Conservation (phyloP, 1,140 invertebrate species). For the Heliconius nattereri region DNA sequence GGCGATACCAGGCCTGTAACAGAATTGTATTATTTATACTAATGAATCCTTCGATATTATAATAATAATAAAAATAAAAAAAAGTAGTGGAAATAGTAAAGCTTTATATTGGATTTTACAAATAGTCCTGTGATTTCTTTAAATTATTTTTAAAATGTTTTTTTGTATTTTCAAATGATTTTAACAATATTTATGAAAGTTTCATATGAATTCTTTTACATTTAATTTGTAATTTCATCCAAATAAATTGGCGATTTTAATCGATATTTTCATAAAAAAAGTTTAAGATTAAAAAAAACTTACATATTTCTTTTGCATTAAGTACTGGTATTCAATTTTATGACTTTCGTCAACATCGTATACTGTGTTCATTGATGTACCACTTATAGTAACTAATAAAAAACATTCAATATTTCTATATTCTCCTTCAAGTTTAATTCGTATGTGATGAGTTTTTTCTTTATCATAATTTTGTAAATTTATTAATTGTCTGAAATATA, state of each 20-base stretch:
- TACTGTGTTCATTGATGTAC: constrained; percentile 92
- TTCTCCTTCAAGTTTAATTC: constrained; percentile 51
- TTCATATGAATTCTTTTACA: not conserved
- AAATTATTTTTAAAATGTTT: no score
- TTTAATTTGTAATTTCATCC: not conserved
- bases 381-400: constrained; percentile 95
- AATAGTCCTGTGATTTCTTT: no score
- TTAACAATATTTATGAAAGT: no score
- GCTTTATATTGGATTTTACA: no score
- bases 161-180: no score
- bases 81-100: no score
- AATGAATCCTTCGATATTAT: no score
- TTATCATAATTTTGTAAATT: constrained; percentile 58
- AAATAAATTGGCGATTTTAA: no score
- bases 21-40: not conserved
- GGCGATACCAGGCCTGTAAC: constrained; percentile 82
- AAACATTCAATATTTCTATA: constrained; percentile 88
- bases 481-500: constrained; percentile 50
- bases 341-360: constrained; percentile 88
- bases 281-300: constrained; percentile 45
- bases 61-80: no score
- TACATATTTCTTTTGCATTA: constrained; percentile 86
- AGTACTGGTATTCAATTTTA: constrained; percentile 14
- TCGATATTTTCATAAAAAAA: not conserved
- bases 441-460: constrained; percentile 68